These are phyloP conservation scores for Neuroterus valhalla DNA, from an alignment of 1,140 invertebrate genomes.

Conservation along the genomic window DNA sequence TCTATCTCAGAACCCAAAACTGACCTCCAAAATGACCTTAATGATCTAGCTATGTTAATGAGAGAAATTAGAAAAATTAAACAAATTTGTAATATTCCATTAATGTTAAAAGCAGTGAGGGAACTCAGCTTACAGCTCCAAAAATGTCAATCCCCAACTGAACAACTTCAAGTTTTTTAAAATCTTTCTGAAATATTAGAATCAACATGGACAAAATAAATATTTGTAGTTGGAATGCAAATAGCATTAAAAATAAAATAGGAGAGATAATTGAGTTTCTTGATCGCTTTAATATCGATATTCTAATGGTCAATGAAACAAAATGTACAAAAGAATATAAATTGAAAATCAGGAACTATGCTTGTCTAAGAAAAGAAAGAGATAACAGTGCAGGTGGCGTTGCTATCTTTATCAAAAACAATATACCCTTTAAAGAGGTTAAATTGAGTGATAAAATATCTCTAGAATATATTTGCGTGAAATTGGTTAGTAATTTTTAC, in stretches of 20 bases:
- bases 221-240: constrained; percentile 55
- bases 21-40: constrained; percentile 33
- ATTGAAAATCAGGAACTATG: no score
- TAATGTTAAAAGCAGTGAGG: constrained; percentile 44
- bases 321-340: no score
- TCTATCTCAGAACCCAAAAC: neutral
- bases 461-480: constrained; percentile 45
- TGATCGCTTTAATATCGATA: no score
- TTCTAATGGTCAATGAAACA: no score
- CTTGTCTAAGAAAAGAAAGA: no score
- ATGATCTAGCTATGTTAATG: no score
- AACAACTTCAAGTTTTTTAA: constrained; percentile 46
- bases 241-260: constrained; percentile 46
- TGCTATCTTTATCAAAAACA: constrained; percentile 47
- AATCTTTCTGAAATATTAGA: constrained; percentile 44
- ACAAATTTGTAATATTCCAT: constrained; percentile 35
- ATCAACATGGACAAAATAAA: constrained; percentile 39
- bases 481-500: constrained; percentile 42
- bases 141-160: constrained; percentile 41
- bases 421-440: constrained; percentile 34
- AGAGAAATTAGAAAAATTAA: constrained; percentile 42
- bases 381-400: no score
- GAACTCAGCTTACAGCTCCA: constrained; percentile 37
- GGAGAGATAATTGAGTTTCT: constrained; percentile 53
- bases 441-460: constrained; percentile 26